A percentile compares a stretch with the other conserved stretches of the same genome.
phyloP scores from a whole-genome alignment of 2,888 invertebrate species.

The Torymus auratus region DNA sequence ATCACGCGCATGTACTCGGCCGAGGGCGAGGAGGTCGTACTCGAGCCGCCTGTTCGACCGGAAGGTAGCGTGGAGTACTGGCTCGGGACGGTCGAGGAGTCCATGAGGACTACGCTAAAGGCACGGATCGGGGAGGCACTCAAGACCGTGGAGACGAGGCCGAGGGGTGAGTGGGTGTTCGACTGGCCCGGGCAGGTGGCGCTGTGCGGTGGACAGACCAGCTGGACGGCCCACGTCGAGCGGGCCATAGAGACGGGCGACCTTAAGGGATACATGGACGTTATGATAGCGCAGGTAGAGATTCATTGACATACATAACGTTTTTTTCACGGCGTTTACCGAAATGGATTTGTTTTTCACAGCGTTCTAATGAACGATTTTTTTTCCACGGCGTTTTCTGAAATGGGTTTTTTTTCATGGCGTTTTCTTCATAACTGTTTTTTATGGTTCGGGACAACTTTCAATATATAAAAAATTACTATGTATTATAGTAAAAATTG shows the following conservation, averaged over 20 bases:
- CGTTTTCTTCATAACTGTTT: too few species aligned
- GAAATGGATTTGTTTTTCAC: too few species aligned
- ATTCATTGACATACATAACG: constrained; percentile 50
- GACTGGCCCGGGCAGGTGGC: constrained; percentile 89
- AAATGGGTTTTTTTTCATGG: too few species aligned
- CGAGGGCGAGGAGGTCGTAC: constrained; percentile 85
- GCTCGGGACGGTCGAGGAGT: constrained; percentile 83
- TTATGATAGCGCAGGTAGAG: constrained; percentile 79
- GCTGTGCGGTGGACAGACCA: constrained; percentile 85
- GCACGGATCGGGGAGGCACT: constrained; percentile 75
- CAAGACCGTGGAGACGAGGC: constrained; percentile 75
- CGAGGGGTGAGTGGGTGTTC: constrained; percentile 83
- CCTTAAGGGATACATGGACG: constrained; percentile 78
- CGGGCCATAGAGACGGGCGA: constrained; percentile 79
- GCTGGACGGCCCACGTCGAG: constrained; percentile 86
- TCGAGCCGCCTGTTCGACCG: constrained; percentile 83
- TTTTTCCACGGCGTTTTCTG: too few species aligned
- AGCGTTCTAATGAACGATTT: too few species aligned
- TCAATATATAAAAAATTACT: too few species aligned
- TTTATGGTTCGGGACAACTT: too few species aligned
- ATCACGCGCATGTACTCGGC: constrained; percentile 87
- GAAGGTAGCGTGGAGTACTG: constrained; percentile 86
- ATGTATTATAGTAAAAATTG: too few species aligned
- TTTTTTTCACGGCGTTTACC: too few species aligned
- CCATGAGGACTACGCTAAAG: constrained; percentile 82